Percentiles rank a stretch among this genome's conserved stretches.
Conservation (phyloP, 2,113 vertebrate species). For the Paradisaea rubra region DNA sequence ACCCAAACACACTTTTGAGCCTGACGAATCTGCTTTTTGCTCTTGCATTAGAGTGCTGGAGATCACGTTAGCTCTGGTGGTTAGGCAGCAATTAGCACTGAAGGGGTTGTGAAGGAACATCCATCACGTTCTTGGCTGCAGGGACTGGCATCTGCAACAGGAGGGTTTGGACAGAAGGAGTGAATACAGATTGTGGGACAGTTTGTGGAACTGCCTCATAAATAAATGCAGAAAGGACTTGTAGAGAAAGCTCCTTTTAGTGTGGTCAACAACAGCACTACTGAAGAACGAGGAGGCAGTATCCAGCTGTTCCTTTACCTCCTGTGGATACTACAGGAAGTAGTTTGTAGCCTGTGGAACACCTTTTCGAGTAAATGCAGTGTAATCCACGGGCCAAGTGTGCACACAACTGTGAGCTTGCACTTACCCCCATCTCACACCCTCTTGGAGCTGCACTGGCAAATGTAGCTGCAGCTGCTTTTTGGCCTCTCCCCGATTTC, state of each 20-base stretch:
- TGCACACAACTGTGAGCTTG: background rate
- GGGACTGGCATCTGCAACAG: background rate
- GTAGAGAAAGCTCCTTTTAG: background rate
- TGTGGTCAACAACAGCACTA: background rate
- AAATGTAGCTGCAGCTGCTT: background rate
- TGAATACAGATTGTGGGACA: background rate
- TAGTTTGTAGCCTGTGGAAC: background rate
- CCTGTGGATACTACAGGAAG: background rate
- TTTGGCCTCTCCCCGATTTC: background rate
- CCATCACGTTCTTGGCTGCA: background rate
- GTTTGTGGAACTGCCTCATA: background rate
- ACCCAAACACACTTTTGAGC: background rate
- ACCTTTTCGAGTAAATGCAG: background rate
- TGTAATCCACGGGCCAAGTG: rapidly evolving
- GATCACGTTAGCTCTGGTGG: background rate
- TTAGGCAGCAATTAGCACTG: background rate
- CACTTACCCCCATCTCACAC: background rate
- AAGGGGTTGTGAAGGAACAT: background rate
- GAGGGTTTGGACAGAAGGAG: background rate
- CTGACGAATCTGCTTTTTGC: background rate
- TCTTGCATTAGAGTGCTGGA: background rate
- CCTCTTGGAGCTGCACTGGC: background rate
- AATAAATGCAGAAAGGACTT: background rate
- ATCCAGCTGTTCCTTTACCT: background rate
- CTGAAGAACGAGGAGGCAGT: background rate